Base-by-base conservation (phyloP, 2,888 invertebrate species). In the Calameuta filiformis region DNA sequence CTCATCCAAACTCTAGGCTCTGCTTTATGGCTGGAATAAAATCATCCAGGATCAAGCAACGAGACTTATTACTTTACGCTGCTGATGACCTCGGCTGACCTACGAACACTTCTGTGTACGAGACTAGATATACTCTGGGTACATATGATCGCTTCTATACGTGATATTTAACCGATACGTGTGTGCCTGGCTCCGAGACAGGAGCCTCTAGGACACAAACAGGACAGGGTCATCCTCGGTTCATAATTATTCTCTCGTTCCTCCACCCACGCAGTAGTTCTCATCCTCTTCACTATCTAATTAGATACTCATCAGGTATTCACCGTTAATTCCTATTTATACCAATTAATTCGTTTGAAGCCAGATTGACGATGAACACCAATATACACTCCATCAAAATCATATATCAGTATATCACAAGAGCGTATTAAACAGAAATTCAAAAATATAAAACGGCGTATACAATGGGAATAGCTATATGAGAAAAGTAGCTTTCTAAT, bases 31-130 rank as follows among this genome's bases (percentile, higher is more conserved):
- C 23, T 56, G 56, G 9, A 56, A 56, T 56, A 56, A 56, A 23
- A 56, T 56, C 56, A 56, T 23, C 56, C 56, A 56, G 23, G 23
- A 56, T 56, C 56, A 23, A 56, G 2, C 56, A 56, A 56, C 56
- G 9, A 56, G 56, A 71, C 71, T 71, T 71, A 71, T 71, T 71
- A 34, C 34, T 71, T 71, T 71, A 71, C 71, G 71, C 31, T 34
- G 15, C 71, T 86, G 23, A 83, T 86, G 88, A 88, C 86, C 88
- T 85, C 84, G 76, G 77, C 81, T 87, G 87, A 88, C 87, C 88
- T 80, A 75, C 35, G 80, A 82, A 82, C 81, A 81, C 79, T 81
- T 83, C 79, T 73, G 76, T 75, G 79, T 78, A 77, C 80, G 76
- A 79, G 75, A 68, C 73, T 74, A 69, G 76, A 33, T 71, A 40